Conservation (phyloP, 2,113 vertebrate genomes). For the human region GRCh38 chr2:54122501-54123000, state of each 20-base stretch:
- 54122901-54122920: neutral
- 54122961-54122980: neutral
- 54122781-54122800: neutral
- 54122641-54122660: neutral
- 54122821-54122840: neutral
- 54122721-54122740: neutral
- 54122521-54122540: neutral
- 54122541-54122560: neutral
- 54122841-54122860: neutral
- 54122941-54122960: neutral
- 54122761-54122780: neutral
- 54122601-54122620: neutral
- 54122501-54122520: neutral
- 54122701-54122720: conserved; percentile 3
- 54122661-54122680: neutral
- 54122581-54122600: neutral
- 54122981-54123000: neutral
- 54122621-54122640: neutral
- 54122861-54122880: neutral
- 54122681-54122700: conserved; percentile 7
- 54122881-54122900: neutral
- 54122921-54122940: neutral
- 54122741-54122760: neutral
- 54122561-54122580: neutral
- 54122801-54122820: neutral